A percentile compares a stretch with the other conserved stretches of the same genome.
Conservation (phyloP, 1,140 invertebrate genomes). For the Nebria ingens region DNA sequence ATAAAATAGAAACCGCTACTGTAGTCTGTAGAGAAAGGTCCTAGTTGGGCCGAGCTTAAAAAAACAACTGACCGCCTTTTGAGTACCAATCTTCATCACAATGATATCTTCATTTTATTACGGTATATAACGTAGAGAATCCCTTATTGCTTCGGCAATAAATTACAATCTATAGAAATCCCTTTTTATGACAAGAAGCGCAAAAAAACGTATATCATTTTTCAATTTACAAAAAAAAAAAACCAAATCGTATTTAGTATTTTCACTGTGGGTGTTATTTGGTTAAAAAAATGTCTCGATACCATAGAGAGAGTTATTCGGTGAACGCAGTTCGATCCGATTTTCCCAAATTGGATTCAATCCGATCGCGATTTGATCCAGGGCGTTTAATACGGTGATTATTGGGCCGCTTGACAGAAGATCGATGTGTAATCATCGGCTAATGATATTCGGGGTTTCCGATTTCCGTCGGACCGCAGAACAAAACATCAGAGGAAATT, state of each 20-base stretch:
- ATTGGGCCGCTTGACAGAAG: constrained; percentile 5
- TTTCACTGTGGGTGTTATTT: too few species aligned
- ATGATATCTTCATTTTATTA: neutral
- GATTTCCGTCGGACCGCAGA: constrained; percentile 6
- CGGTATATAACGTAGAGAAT: neutral
- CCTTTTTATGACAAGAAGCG: too few species aligned
- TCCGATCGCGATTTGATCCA: neutral
- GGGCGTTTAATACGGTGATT: constrained; percentile 5
- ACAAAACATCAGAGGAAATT: constrained; percentile 9
- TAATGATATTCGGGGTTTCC: constrained; percentile 9
- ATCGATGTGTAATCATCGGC: constrained; percentile 8
- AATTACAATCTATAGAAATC: too few species aligned
- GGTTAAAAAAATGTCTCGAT: too few species aligned
- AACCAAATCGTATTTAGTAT: too few species aligned
- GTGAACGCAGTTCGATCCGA: too few species aligned
- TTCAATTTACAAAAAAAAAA: too few species aligned
- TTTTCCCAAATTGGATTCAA: constrained; percentile 2
- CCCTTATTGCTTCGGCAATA: neutral
- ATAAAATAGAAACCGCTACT: too few species aligned
- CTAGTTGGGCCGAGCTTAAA: neutral
- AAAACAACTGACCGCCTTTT: neutral
- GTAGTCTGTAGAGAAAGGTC: neutral
- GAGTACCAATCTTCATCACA: neutral
- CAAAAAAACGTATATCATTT: too few species aligned
- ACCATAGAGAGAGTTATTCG: too few species aligned